Percentiles rank a stretch among this genome's conserved stretches.
Conservation (phyloP, 2,113 vertebrate genomes). For the Megaceryle maxima region DNA sequence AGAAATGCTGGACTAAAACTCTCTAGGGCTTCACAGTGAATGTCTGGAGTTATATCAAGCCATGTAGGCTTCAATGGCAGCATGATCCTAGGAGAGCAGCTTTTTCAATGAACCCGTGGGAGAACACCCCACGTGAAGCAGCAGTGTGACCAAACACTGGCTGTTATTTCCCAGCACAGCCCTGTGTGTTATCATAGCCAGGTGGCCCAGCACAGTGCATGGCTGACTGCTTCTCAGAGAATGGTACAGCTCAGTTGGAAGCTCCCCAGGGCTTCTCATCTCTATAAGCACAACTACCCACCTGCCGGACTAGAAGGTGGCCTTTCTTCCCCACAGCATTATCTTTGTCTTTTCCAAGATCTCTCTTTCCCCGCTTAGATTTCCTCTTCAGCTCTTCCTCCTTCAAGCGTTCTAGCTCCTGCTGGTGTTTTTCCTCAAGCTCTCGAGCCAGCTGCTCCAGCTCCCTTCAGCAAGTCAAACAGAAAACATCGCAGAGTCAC, state of each 20-base stretch:
- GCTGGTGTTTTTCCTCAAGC: slow-evolving; percentile 68
- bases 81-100: background rate
- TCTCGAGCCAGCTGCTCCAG: slow-evolving; percentile 62
- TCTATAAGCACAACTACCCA: background rate
- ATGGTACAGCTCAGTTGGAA: rapidly evolving
- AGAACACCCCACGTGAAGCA: background rate
- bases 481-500: background rate
- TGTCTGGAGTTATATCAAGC: background rate
- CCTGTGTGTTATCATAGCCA: rapidly evolving
- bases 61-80: background rate
- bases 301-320: slow-evolving; percentile 62
- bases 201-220: rapidly evolving
- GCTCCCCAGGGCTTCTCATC: background rate
- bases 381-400: slow-evolving; percentile 78
- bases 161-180: background rate
- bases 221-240: too few species aligned
- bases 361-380: slow-evolving; percentile 70
- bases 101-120: background rate
- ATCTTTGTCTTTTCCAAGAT: slow-evolving; percentile 64
- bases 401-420: slow-evolving; percentile 68
- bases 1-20: background rate
- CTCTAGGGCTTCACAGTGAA: background rate
- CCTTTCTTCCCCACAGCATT: slow-evolving; percentile 55
- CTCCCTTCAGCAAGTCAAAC: slow-evolving; percentile 64
- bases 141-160: background rate